Percentiles rank a stretch among this genome's conserved stretches.
phyloP scores from a whole-genome alignment of 2,113 vertebrate genomes.

The Mesembrinibis cayennensis region DNA sequence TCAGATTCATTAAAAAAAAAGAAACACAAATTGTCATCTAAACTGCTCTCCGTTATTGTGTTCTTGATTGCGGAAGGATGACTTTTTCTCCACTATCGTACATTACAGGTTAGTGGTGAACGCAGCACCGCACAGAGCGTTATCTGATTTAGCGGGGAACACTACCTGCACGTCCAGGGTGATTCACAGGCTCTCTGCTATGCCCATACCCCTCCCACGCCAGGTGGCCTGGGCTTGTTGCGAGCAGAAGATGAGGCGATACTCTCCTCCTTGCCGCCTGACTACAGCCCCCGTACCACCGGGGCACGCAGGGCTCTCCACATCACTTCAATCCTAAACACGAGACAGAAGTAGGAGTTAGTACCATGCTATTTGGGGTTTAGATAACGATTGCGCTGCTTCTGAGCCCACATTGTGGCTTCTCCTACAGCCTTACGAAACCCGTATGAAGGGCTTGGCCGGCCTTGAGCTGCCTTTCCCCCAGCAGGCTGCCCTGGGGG shows the following conservation, averaged over 20 bases:
- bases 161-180: background rate
- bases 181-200: background rate
- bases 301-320: background rate
- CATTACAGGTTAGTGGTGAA: background rate
- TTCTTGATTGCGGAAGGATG: background rate
- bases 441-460: background rate
- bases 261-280: background rate
- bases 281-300: background rate
- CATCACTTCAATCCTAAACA: slow-evolving; percentile 15
- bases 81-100: background rate
- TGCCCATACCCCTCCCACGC: background rate
- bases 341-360: slow-evolving; percentile 35
- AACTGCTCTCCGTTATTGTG: background rate
- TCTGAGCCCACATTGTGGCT: slow-evolving; percentile 8
- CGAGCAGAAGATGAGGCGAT: background rate
- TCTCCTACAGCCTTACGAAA: slow-evolving; percentile 21
- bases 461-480: background rate
- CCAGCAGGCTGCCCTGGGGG: background rate
- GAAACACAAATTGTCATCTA: background rate
- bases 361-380: slow-evolving; percentile 22
- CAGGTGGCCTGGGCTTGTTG: slow-evolving; percentile 2
- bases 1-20: background rate
- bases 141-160: slow-evolving; percentile 31
- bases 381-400: background rate
- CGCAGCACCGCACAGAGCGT: fast-evolving